A percentile compares a stretch with the other conserved stretches of the same genome.
These are phyloP conservation scores for Tetanocera ferruginea DNA, from an alignment of 2,888 invertebrate genomes.

Conservation along the genomic window DNA sequence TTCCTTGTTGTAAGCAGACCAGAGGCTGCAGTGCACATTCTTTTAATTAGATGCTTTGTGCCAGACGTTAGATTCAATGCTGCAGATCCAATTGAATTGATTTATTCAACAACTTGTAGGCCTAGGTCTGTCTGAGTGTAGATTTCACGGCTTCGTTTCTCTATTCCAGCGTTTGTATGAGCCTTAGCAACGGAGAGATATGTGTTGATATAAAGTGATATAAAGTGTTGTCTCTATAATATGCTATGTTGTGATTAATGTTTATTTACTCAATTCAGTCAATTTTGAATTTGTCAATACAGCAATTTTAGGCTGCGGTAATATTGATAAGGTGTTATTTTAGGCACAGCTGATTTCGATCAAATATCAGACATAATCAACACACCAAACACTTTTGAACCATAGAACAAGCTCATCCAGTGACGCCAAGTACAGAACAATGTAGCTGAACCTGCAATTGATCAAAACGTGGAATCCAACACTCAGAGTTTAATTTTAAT, in stretches of 20 bases:
- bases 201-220: too few relatives aligned
- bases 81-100: neutral
- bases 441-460: conserved; percentile 9
- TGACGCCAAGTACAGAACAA: neutral
- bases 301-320: too few relatives aligned
- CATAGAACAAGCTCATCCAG: neutral
- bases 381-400: neutral
- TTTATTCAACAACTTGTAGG: neutral
- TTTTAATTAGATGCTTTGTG: too few relatives aligned
- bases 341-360: neutral
- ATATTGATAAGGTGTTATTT: too few relatives aligned
- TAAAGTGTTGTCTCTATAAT: too few relatives aligned
- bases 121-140: neutral
- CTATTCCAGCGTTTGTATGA: neutral
- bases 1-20: conserved; percentile 7
- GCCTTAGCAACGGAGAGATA: too few relatives aligned
- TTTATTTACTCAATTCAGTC: too few relatives aligned
- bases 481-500: conserved; percentile 23
- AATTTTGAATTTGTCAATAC: too few relatives aligned
- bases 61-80: too few relatives aligned
- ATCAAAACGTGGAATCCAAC: conserved; percentile 14
- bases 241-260: too few relatives aligned
- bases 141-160: conserved; percentile 6
- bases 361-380: neutral
- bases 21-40: too few relatives aligned